Evolutionary conservation across 2,797 vertebrate species (phyloP).

Genomic region (Chiloscyllium punctatum): DNA sequence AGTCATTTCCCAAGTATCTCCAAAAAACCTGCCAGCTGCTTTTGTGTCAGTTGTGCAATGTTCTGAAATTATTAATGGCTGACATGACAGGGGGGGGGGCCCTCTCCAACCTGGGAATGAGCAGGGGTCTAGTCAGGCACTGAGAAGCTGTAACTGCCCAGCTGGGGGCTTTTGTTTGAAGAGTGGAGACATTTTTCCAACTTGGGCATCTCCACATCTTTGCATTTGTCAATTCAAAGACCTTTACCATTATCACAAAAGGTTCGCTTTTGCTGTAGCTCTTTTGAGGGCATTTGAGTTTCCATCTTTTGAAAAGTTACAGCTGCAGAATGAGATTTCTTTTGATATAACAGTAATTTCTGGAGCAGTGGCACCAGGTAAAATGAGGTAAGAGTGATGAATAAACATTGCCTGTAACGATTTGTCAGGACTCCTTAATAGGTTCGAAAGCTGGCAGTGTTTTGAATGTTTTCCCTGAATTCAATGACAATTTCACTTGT

Average conservation of each 20-base stretch:
- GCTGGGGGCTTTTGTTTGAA: neutral
- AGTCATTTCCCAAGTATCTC: no score
- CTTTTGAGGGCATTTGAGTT: neutral
- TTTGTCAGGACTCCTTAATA: neutral
- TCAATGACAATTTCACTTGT: neutral
- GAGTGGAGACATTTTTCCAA: neutral
- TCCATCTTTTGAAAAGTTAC: neutral
- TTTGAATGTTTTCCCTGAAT: neutral
- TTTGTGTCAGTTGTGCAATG: no score
- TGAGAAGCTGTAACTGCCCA: neutral
- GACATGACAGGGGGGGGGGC: no score
- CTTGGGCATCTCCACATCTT: neutral
- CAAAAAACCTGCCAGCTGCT: no score
- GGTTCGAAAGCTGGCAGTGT: neutral
- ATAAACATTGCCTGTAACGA: neutral
- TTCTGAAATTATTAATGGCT: no score
- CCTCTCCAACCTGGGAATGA: no score
- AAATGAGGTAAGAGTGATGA: neutral
- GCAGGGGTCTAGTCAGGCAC: no score
- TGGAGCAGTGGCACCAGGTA: neutral
- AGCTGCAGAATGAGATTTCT: neutral
- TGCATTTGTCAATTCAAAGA: neutral
- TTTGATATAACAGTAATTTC: neutral
- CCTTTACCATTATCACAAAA: neutral
- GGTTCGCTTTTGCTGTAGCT: neutral